phyloP scores from a whole-genome alignment of 1,140 invertebrate species.

The Drosophila busckii region DNA sequence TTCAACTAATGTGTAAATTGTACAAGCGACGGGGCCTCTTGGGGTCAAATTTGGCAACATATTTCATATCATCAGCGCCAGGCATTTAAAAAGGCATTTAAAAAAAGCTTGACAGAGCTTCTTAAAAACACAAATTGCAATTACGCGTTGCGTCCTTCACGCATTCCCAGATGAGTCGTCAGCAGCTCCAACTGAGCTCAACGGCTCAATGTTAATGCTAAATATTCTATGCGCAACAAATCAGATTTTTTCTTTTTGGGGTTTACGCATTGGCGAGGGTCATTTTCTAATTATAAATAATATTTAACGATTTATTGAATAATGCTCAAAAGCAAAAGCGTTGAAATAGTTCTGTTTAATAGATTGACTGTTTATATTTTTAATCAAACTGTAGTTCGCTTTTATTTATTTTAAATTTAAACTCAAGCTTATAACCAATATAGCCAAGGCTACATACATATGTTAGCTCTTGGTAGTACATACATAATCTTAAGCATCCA shows the following conservation, averaged over 20 bases:
- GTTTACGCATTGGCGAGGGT: slow-evolving; percentile 19
- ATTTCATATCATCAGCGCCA: slow-evolving; percentile 70
- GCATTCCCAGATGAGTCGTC: slow-evolving; percentile 54
- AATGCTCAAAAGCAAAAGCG: slow-evolving; percentile 3
- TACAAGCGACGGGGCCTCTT: slow-evolving; percentile 61
- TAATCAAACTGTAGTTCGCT: too few relatives aligned
- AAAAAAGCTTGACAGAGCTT: slow-evolving; percentile 33
- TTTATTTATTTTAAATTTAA: too few relatives aligned
- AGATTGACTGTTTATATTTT: too few relatives aligned
- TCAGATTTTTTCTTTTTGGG: slow-evolving; percentile 1
- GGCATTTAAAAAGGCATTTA: slow-evolving; percentile 72
- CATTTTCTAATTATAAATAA: slow-evolving; percentile 9
- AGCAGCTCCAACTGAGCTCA: background rate
- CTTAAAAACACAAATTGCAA: slow-evolving; percentile 38
- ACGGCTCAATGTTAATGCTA: slow-evolving; percentile 36
- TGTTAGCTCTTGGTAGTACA: too few relatives aligned
- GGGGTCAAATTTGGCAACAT: slow-evolving; percentile 74
- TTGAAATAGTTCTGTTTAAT: slow-evolving; percentile 2
- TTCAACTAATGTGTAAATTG: slow-evolving; percentile 75
- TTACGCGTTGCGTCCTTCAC: slow-evolving; percentile 55
- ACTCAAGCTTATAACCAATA: too few relatives aligned
- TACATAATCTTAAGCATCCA: too few relatives aligned
- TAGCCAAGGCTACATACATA: too few relatives aligned
- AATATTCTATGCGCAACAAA: slow-evolving; percentile 25
- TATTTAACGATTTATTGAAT: slow-evolving; percentile 10